Base-by-base conservation (phyloP, 2,113 vertebrate species). In the Misgurnus mizolepis region DNA sequence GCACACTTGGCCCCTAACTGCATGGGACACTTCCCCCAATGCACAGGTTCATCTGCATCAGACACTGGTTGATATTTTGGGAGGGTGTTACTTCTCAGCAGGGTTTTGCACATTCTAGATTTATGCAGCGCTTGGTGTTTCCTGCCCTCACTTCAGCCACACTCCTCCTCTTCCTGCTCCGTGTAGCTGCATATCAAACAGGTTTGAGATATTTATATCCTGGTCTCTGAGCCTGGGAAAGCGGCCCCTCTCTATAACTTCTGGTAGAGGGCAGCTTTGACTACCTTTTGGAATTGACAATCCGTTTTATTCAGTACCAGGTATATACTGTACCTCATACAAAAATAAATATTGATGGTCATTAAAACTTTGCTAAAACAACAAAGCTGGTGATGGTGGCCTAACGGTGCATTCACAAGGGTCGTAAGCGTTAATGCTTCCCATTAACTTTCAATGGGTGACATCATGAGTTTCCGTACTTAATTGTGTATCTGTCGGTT, bases 111-210 rank as follows among this genome's bases (percentile, higher is more conserved):
- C 83, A 10, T 81, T 84, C 39, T 73, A 71, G 74, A 73, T 84
- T 79, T 81, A 77, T 75, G 76, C 76, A 81, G 68, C 17, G 77
- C 47, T 81, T 66, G 41, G 79, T 62, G 84, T 81, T 86, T 84
- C 82, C 82, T 83, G 82, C 65, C 58, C 58, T 78, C 45, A 61
- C 75, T 62, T 55, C 69, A 69, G 78, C 71, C 73, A 55, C 79
- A 78, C 84, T 85, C 71, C 80, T 71, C 55, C 82, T 80, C 55
- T 76, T 83, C 78, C 79, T 77, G 73, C 69, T 62, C 79, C 40
- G 72, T 86, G 82, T 80, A 76, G 79, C 70, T 79, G 84, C 82
- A 83, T 77, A 67, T 83, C 76, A 85, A 85, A 80, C 84, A 77
- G 80, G 62, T 55, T 17, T 60, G 49, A 62, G 79, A 73, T 86